A percentile compares a stretch with the other conserved stretches of the same genome.
phyloP scores from a whole-genome alignment of 2,888 invertebrate species.

The Ctenicera cuprea region DNA sequence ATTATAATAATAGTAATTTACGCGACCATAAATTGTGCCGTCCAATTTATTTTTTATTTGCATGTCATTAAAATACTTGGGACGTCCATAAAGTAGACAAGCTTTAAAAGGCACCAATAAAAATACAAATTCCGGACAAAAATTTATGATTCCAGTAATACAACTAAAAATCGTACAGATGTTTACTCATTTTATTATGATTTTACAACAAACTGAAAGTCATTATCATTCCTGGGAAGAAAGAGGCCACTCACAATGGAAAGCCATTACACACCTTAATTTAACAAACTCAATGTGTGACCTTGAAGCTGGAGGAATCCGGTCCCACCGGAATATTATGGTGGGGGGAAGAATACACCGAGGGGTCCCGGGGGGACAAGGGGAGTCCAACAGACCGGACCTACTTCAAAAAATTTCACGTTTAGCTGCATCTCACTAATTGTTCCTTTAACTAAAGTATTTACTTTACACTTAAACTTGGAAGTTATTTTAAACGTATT shows the following conservation, averaged over 20 bases:
- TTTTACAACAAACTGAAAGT: conserved; percentile 52
- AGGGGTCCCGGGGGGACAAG: conserved; percentile 11
- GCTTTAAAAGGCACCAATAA: conserved; percentile 29
- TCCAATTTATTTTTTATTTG: conserved; percentile 65
- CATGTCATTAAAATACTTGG: conserved; percentile 54
- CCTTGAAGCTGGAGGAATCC: conserved; percentile 70
- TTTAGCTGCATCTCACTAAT: conserved; percentile 36
- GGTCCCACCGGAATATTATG: conserved; percentile 67
- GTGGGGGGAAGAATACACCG: conserved; percentile 39
- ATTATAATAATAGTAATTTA: conserved; percentile 66
- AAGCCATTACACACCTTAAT: conserved; percentile 64
- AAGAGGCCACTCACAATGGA: conserved; percentile 56
- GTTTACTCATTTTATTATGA: conserved; percentile 43
- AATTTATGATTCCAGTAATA: conserved; percentile 38
- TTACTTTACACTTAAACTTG: background rate
- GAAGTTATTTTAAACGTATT: background rate
- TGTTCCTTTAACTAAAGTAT: conserved; percentile 9
- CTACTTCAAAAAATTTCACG: conserved; percentile 22
- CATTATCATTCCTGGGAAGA: conserved; percentile 54
- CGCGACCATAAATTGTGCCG: conserved; percentile 61
- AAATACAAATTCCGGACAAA: conserved; percentile 35
- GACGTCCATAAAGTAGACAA: conserved; percentile 45
- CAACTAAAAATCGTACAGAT: conserved; percentile 34
- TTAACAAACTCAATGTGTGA: conserved; percentile 62
- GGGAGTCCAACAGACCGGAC: conserved; percentile 16